Conservation (phyloP, 2,113 vertebrate genomes). For the Eurypyga helias region DNA sequence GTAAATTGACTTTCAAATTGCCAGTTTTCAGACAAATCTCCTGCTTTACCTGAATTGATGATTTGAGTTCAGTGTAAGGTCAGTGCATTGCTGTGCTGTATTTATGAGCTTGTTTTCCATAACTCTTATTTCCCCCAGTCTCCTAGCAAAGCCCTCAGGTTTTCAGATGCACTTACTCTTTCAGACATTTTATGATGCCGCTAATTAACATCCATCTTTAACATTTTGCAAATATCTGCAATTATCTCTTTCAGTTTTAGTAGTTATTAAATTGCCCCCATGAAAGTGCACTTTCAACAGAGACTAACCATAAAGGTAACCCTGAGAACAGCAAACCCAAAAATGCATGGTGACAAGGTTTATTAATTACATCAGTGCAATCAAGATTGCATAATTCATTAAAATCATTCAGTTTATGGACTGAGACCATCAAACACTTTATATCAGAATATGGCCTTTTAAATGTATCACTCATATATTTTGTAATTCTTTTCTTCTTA, state of each 20-base stretch:
- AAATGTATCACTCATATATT: background rate
- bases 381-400: conserved; percentile 51
- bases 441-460: background rate
- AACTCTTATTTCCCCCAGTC: background rate
- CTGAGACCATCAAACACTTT: conserved; percentile 23
- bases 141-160: conserved; percentile 10
- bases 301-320: conserved; percentile 40
- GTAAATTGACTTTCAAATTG: background rate
- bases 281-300: conserved; percentile 30
- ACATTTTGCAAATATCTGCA: conserved; percentile 32
- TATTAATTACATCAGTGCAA: conserved; percentile 68
- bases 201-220: conserved; percentile 61
- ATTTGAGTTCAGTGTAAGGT: background rate
- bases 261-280: conserved; percentile 44
- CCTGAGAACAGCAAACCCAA: conserved; percentile 40
- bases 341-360: conserved; percentile 23
- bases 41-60: background rate
- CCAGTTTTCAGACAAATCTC: background rate
- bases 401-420: conserved; percentile 19
- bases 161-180: conserved; percentile 48
- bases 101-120: background rate
- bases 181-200: conserved; percentile 46
- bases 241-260: conserved; percentile 57
- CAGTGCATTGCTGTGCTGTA: background rate
- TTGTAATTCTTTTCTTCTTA: conserved; percentile 25